Percentiles rank a stretch among this genome's conserved stretches.
phyloP scores from a whole-genome alignment of 1,140 invertebrate species.

The Solen grandis region DNA sequence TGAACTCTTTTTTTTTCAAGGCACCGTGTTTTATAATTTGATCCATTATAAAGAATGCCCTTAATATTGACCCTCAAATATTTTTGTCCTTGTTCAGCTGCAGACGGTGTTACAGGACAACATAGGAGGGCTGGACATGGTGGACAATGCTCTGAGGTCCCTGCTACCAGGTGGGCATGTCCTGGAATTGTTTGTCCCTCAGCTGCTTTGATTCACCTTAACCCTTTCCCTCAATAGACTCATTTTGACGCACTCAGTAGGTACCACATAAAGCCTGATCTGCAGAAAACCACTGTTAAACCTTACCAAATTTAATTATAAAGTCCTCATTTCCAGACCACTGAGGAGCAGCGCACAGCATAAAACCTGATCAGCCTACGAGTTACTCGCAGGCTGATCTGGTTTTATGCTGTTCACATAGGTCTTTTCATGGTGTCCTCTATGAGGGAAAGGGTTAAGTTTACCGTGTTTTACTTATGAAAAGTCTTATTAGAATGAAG shows the following conservation, averaged over 20 bases:
- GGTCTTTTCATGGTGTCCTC: too few species aligned
- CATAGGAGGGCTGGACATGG: conserved; percentile 32
- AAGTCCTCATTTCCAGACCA: too few species aligned
- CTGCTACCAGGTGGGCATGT: conserved; percentile 56
- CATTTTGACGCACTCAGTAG: background rate
- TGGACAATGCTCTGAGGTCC: conserved; percentile 54
- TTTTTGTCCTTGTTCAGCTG: conserved; percentile 41
- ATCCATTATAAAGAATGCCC: background rate
- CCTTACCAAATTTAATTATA: too few species aligned
- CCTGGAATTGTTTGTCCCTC: background rate
- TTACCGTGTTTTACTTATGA: background rate
- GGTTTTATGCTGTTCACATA: too few species aligned
- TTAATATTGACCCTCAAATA: background rate
- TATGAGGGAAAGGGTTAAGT: too few species aligned
- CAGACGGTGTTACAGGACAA: conserved; percentile 49
- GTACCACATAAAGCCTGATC: background rate
- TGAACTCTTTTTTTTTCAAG: background rate
- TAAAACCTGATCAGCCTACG: background rate
- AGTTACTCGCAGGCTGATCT: too few species aligned
- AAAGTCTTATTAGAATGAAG: too few species aligned
- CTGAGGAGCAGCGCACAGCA: background rate
- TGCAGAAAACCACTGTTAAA: too few species aligned
- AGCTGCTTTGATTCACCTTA: conserved; percentile 3
- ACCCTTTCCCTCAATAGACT: background rate
- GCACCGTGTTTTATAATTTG: too few species aligned